These are phyloP conservation scores for Drosophila saltans DNA, from an alignment of 1,140 invertebrate genomes.

Conservation along the genomic window DNA sequence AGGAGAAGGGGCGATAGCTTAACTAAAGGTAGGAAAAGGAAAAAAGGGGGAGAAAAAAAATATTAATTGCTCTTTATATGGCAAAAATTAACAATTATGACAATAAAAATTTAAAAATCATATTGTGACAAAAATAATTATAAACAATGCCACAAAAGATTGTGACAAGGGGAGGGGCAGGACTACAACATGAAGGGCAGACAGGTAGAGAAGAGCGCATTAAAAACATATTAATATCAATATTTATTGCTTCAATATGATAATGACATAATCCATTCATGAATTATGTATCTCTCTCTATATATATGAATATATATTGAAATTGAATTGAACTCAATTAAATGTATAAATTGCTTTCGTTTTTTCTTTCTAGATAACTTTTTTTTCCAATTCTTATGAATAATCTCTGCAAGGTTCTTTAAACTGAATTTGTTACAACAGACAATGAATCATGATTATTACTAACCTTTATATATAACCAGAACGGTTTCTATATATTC, in stretches of 20 bases:
- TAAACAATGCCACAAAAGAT: conserved; percentile 27
- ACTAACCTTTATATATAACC: too few species aligned
- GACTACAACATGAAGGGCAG: too few species aligned
- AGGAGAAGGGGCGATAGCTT: neutral
- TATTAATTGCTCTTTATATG: conserved; percentile 67
- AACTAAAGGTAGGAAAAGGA: conserved; percentile 22
- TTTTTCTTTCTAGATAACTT: too few species aligned
- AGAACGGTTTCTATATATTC: too few species aligned
- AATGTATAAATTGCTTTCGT: neutral
- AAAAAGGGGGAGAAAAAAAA: conserved; percentile 17
- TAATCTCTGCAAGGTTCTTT: too few species aligned
- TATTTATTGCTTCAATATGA: conserved; percentile 31
- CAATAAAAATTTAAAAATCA: conserved; percentile 66
- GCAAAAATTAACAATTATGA: conserved; percentile 70
- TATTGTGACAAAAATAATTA: conserved; percentile 67
- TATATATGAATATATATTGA: neutral
- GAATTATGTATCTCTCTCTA: neutral
- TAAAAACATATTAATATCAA: conserved; percentile 36
- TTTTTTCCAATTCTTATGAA: too few species aligned
- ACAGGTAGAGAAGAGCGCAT: neutral
- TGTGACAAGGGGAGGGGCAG: neutral
- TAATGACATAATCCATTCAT: conserved; percentile 25
- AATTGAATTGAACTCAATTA: neutral
- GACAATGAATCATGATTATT: too few species aligned
- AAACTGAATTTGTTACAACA: too few species aligned